Percentiles rank a stretch among this genome's conserved stretches.
These are phyloP conservation scores for Lepidochrysops patricia DNA, from an alignment of 2,888 invertebrate genomes.

Conservation along the genomic window DNA sequence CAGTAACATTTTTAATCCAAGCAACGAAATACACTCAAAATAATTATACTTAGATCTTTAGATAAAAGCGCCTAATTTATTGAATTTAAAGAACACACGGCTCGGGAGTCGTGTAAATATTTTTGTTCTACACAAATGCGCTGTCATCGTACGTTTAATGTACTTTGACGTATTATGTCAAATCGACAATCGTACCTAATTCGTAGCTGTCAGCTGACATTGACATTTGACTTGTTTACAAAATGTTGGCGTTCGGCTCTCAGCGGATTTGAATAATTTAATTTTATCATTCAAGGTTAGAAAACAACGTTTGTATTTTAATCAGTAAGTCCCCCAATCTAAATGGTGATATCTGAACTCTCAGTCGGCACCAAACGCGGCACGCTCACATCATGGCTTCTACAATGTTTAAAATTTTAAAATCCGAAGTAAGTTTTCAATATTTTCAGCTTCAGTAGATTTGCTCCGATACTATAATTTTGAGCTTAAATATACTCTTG, in stretches of 20 bases:
- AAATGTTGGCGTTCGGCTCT: constrained; percentile 35
- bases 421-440: constrained; percentile 57
- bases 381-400: constrained; percentile 45
- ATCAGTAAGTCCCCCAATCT: constrained; percentile 41
- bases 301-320: constrained; percentile 50
- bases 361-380: constrained; percentile 10
- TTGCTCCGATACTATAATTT: neutral
- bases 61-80: too few species aligned
- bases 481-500: neutral
- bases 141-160: too few species aligned
- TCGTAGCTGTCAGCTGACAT: neutral
- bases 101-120: too few species aligned
- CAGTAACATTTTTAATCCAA: too few species aligned
- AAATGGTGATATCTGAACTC: constrained; percentile 10
- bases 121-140: neutral
- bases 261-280: constrained; percentile 40
- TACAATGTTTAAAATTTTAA: constrained; percentile 58
- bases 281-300: constrained; percentile 69
- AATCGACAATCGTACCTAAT: neutral
- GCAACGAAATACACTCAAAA: too few species aligned
- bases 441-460: constrained; percentile 16
- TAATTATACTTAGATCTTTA: too few species aligned
- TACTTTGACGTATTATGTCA: too few species aligned
- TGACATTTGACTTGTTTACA: neutral
- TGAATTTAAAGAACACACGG: too few species aligned